Evolutionary conservation across 2,888 invertebrate genomes (phyloP).

Genomic region (Achlya flavicornis): DNA sequence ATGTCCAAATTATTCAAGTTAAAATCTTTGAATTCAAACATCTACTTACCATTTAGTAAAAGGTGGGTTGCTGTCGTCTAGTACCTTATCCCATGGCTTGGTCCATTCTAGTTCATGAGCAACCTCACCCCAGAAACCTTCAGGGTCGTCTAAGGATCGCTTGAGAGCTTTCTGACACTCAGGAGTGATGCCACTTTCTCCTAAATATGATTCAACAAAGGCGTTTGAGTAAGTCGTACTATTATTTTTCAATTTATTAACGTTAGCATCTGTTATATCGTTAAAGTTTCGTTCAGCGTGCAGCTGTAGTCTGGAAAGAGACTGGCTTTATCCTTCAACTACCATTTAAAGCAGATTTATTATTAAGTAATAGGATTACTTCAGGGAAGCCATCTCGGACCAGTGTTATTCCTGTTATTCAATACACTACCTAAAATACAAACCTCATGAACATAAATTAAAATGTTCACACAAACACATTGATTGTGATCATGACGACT

Average conservation of each 20-base stretch:
- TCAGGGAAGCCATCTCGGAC: background rate
- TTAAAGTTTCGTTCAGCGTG: background rate
- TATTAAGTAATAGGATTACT: background rate
- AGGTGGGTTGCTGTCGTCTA: conserved; percentile 92
- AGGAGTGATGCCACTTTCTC: conserved; percentile 61
- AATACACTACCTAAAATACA: background rate
- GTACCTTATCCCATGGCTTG: conserved; percentile 91
- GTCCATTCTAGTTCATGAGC: conserved; percentile 90
- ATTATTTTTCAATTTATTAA: background rate
- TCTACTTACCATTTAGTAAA: conserved; percentile 93
- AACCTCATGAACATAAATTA: too few relatives aligned
- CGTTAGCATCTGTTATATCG: background rate
- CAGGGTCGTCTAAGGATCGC: conserved; percentile 89
- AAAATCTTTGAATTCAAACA: background rate
- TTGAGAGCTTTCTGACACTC: conserved; percentile 86
- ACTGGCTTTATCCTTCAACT: background rate
- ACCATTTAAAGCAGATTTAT: background rate
- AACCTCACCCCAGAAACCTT: conserved; percentile 94
- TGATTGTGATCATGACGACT: too few relatives aligned
- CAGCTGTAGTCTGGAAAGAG: background rate
- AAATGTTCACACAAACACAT: background rate
- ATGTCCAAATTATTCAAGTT: background rate
- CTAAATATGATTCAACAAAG: conserved; percentile 34
- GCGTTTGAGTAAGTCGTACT: background rate
- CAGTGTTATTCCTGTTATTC: background rate